Conservation (phyloP, 2,113 vertebrate genomes). For the Axis porcinus region DNA sequence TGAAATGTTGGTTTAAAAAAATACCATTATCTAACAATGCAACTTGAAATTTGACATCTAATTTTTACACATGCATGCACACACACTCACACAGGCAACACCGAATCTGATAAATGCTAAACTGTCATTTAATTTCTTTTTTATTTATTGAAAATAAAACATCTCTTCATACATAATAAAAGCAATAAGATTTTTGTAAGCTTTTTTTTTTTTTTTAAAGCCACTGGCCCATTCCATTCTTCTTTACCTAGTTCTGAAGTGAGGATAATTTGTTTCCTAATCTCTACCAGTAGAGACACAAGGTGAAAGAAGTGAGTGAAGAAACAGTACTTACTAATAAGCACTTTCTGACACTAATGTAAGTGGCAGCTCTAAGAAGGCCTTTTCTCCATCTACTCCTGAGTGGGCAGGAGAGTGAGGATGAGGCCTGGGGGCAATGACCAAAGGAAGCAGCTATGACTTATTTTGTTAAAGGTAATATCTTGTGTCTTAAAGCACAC, state of each 20-base stretch:
- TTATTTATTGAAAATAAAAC: neutral
- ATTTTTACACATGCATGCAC: constrained; percentile 1
- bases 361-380: neutral
- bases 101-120: neutral
- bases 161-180: neutral
- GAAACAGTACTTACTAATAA: neutral
- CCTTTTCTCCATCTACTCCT: neutral
- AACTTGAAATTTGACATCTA: constrained; percentile 62
- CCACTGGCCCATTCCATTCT: neutral
- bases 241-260: neutral
- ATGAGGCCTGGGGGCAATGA: fast-evolving
- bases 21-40: constrained; percentile 63
- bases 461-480: neutral
- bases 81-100: neutral
- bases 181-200: neutral
- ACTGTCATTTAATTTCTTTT: neutral
- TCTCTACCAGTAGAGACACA: neutral
- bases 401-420: neutral
- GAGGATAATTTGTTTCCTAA: neutral
- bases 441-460: neutral
- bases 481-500: neutral
- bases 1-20: constrained; percentile 70
- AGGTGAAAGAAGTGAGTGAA: neutral
- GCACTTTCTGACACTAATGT: neutral
- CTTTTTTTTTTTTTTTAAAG: neutral